A percentile compares a stretch with the other conserved stretches of the same genome.
Conservation (phyloP, 2,888 invertebrate genomes). For the Cryptocephalus moraei region DNA sequence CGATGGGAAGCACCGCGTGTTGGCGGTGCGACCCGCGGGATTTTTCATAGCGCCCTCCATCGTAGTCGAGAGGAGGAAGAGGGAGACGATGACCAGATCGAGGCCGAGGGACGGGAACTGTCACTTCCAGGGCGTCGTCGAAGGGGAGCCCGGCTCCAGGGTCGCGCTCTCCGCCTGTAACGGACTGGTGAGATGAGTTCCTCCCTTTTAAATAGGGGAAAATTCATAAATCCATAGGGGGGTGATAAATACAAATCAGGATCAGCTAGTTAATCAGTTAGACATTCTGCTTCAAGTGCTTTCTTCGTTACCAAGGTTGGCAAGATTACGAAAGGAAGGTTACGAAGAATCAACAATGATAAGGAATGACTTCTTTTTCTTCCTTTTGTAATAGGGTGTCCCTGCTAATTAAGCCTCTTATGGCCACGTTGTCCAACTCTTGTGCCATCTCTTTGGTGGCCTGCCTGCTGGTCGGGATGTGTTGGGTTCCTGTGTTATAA, state of each 20-base stretch:
- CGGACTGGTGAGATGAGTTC: constrained; percentile 62
- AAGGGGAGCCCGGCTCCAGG: constrained; percentile 56
- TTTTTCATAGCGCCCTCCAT: constrained; percentile 59
- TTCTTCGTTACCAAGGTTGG: no score
- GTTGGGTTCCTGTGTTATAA: no score
- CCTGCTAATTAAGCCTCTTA: no score
- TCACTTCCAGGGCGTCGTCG: constrained; percentile 69
- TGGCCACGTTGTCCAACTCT: no score
- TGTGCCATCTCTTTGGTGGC: no score
- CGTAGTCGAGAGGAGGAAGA: constrained; percentile 59
- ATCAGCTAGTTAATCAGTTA: not conserved
- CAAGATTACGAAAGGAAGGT: no score
- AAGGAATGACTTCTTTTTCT: no score
- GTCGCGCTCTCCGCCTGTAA: constrained; percentile 75
- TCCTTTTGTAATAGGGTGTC: no score
- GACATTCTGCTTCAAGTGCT: no score
- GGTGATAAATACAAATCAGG: not conserved
- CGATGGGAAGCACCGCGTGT: constrained; percentile 30
- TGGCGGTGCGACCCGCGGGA: constrained; percentile 45
- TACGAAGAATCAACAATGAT: no score
- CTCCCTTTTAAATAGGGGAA: not conserved
- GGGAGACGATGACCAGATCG: constrained; percentile 44
- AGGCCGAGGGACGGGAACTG: constrained; percentile 47
- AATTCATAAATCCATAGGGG: constrained; percentile 1
- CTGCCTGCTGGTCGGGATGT: no score